phyloP scores from a whole-genome alignment of 2,797 vertebrate species.

The Bradypodion ventrale region DNA sequence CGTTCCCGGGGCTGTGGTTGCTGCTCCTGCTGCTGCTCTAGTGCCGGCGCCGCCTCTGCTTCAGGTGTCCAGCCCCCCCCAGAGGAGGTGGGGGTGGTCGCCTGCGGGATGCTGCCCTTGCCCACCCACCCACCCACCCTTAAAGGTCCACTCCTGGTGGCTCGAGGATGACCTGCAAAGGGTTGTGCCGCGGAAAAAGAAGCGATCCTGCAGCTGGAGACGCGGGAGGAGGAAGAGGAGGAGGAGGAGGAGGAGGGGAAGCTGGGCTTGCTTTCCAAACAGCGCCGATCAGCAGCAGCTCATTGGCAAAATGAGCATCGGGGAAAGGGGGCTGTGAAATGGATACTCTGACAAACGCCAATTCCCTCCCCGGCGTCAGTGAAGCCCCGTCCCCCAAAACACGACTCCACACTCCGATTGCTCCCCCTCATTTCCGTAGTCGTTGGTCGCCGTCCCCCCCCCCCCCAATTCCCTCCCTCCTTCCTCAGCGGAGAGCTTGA shows the following conservation, averaged over 20 bases:
- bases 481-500: background rate
- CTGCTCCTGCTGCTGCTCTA: too few species aligned
- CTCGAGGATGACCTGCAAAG: constrained; percentile 65
- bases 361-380: constrained; percentile 49
- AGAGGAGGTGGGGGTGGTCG: constrained; percentile 18
- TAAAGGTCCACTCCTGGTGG: constrained; percentile 16
- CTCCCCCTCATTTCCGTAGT: background rate
- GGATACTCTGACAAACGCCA: constrained; percentile 59
- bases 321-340: constrained; percentile 55
- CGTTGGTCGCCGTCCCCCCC: background rate
- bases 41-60: constrained; percentile 41
- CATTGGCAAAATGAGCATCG: constrained; percentile 41
- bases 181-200: constrained; percentile 54
- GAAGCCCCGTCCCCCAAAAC: constrained; percentile 47
- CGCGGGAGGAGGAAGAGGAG: background rate
- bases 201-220: constrained; percentile 36
- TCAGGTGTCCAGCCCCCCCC: constrained; percentile 38
- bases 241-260: constrained; percentile 19
- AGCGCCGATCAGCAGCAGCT: constrained; percentile 49
- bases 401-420: constrained; percentile 31
- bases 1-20: constrained; percentile 25
- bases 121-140: constrained; percentile 9
- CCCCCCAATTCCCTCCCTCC: constrained; percentile 1
- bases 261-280: constrained; percentile 41
- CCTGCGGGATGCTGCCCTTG: constrained; percentile 8